Percentiles rank a stretch among this genome's conserved stretches.
These are phyloP conservation scores for Cyprinodon tularosa DNA, from an alignment of 2,113 vertebrate genomes.

Conservation along the genomic window DNA sequence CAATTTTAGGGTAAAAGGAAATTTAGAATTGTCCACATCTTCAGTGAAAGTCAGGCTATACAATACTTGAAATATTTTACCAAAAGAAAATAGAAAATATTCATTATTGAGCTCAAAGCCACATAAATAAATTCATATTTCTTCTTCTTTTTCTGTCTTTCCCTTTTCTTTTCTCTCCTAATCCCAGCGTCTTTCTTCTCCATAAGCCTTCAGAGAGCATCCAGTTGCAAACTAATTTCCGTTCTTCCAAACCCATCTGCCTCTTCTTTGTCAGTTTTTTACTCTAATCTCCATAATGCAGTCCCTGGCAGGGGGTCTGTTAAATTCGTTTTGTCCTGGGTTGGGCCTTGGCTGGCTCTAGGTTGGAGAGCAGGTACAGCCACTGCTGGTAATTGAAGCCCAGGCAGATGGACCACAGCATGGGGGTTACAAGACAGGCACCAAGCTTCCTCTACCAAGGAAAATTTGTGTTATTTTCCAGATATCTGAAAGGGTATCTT, in stretches of 20 bases:
- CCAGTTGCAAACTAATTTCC: slow-evolving; percentile 57
- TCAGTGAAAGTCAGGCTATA: not conserved
- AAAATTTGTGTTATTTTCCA: slow-evolving; percentile 3
- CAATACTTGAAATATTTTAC: too few relatives aligned
- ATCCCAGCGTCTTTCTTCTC: slow-evolving; percentile 27
- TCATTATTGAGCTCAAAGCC: not conserved
- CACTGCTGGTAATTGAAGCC: slow-evolving; percentile 50
- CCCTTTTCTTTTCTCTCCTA: slow-evolving; percentile 2
- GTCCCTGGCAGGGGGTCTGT: slow-evolving; percentile 60
- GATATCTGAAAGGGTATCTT: slow-evolving; percentile 7
- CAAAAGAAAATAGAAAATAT: not conserved
- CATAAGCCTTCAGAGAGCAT: slow-evolving; percentile 23
- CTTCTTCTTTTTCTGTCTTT: not conserved
- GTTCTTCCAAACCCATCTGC: slow-evolving; percentile 25
- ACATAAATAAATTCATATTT: not conserved
- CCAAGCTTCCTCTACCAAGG: not conserved
- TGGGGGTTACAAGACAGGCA: slow-evolving; percentile 14
- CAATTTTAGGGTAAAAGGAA: not conserved
- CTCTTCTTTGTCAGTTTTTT: slow-evolving; percentile 61
- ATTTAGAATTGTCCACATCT: not conserved
- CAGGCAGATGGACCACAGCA: slow-evolving; percentile 44
- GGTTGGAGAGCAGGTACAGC: slow-evolving; percentile 54
- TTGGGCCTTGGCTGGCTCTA: slow-evolving; percentile 33
- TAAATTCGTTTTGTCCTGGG: slow-evolving; percentile 44
- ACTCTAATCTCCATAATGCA: slow-evolving; percentile 65